A percentile compares a stretch with the other conserved stretches of the same genome.
Conservation (phyloP, 2,888 invertebrate species). For the Cephalotes varians region DNA sequence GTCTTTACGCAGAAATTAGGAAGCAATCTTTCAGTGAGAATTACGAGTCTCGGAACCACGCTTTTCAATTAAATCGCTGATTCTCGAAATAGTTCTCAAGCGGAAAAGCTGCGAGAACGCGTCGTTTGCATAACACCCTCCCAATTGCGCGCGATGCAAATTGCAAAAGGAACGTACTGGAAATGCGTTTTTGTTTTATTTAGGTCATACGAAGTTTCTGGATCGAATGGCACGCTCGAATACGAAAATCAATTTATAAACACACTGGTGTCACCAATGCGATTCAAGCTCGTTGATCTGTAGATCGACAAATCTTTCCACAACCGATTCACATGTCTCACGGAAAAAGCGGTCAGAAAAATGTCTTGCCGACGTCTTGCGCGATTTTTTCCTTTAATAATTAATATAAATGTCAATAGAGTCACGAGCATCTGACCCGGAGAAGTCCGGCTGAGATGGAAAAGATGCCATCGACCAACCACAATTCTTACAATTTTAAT, state of each 20-base stretch:
- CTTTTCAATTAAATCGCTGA: constrained; percentile 24
- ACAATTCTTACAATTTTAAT: constrained; percentile 45
- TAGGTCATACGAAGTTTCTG: constrained; percentile 91
- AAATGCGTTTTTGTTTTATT: constrained; percentile 75
- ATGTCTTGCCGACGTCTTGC: not conserved
- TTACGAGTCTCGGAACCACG: not conserved
- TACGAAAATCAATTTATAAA: constrained; percentile 92
- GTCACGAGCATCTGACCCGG: not conserved
- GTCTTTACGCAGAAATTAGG: not conserved
- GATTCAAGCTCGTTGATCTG: constrained; percentile 54
- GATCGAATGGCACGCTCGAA: constrained; percentile 90
- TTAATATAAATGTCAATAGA: not conserved
- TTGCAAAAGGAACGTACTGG: not conserved
- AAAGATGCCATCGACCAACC: constrained; percentile 8
- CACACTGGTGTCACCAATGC: constrained; percentile 90
- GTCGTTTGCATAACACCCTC: not conserved
- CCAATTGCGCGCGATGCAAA: not conserved
- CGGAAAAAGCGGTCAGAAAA: not conserved
- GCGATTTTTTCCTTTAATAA: constrained; percentile 6
- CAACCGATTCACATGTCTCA: not conserved
- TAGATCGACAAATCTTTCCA: not conserved
- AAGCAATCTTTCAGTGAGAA: not conserved
- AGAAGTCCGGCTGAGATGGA: not conserved
- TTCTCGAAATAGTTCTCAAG: not conserved
- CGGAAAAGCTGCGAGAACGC: constrained; percentile 7